phyloP scores from a whole-genome alignment of 2,113 vertebrate species.

The Macroglossus sobrinus region DNA sequence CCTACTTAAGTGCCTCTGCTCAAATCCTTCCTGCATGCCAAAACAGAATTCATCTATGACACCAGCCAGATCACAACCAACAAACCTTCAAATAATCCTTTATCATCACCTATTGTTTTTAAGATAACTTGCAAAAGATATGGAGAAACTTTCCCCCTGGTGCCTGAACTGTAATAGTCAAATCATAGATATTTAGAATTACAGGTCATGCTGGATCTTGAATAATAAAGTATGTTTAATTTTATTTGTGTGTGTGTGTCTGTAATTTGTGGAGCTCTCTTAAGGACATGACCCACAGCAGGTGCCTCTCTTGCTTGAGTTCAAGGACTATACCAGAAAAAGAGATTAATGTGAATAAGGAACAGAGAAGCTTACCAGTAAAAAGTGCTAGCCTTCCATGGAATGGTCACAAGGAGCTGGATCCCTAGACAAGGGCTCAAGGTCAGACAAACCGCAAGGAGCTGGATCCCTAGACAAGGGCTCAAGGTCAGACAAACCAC shows the following conservation, averaged over 20 bases:
- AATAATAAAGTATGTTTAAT: neutral
- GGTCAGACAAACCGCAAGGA: neutral
- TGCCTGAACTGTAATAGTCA: neutral
- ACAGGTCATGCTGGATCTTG: neutral
- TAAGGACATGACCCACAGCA: no score
- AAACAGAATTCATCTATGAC: neutral
- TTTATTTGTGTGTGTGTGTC: neutral
- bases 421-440: neutral
- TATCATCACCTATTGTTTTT: neutral
- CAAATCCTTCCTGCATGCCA: neutral
- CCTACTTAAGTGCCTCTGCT: slow-evolving; percentile 20
- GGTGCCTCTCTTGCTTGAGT: neutral
- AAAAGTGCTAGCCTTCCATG: neutral
- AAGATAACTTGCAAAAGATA: neutral
- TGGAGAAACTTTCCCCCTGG: neutral
- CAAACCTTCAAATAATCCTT: neutral
- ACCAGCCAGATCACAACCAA: neutral
- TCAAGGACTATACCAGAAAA: neutral
- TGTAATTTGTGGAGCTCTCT: neutral
- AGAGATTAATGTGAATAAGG: neutral
- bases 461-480: neutral
- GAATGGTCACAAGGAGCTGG: neutral
- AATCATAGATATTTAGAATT: neutral
- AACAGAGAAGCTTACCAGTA: neutral
- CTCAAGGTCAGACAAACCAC: neutral